phyloP scores from a whole-genome alignment of 2,888 invertebrate species.

The Argyra leucocephala region DNA sequence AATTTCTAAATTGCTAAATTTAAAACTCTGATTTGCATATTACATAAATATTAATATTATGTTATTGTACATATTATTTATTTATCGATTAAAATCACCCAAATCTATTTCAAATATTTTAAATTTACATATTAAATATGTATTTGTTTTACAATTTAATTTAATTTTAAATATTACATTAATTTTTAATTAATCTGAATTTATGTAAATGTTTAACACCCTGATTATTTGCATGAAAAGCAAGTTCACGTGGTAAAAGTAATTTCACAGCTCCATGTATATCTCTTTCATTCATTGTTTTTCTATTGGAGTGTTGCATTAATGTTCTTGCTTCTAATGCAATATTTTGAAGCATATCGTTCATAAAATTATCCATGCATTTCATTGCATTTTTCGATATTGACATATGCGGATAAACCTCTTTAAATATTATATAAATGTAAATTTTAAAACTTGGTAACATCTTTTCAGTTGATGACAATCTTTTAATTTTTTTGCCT shows the following conservation, averaged over 20 bases:
- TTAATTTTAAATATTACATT: no score
- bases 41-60: no score
- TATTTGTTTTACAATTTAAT: no score
- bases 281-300: slow-evolving; percentile 15
- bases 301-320: slow-evolving; percentile 2
- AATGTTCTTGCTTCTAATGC: slow-evolving; percentile 12
- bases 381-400: slow-evolving; percentile 15
- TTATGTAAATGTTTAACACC: slow-evolving; percentile 10
- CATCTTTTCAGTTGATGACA: background rate
- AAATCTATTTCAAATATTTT: no score
- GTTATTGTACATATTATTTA: no score
- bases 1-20: no score
- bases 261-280: slow-evolving; percentile 15
- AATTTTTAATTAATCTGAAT: background rate
- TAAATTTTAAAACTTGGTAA: slow-evolving; percentile 10
- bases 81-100: no score
- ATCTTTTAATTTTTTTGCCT: slow-evolving; percentile 2
- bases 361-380: slow-evolving; percentile 16
- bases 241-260: slow-evolving; percentile 15
- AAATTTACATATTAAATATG: no score
- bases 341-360: slow-evolving; percentile 16
- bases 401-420: slow-evolving; percentile 2
- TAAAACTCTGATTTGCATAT: no score
- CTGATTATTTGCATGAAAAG: slow-evolving; percentile 8
- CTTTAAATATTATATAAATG: slow-evolving; percentile 12